Base-by-base conservation (phyloP, 1,140 invertebrate species). In the Coboldia fuscipes region DNA sequence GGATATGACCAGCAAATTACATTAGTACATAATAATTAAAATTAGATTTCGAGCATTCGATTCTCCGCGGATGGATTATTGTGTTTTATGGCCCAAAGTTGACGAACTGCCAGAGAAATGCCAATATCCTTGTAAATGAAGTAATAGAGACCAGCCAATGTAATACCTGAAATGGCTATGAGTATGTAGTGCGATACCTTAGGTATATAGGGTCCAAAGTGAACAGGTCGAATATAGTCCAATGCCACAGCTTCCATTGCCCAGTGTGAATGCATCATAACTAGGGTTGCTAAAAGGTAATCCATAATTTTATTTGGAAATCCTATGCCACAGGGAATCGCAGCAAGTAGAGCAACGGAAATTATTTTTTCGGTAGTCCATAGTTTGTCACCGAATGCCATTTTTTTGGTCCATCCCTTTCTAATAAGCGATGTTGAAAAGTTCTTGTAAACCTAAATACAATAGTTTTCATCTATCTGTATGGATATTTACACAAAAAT, bases 41-140 rank as follows among this genome's bases (percentile, higher is more conserved):
- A 24, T n/a, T 8, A 24, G 23, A n/a, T 24, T 24, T 24, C 23
- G 7, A 8, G n/a, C n/a, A n/a, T n/a, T n/a, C n/a, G n/a, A n/a
- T n/a, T n/a, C n/a, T n/a, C n/a, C n/a, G n/a, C n/a, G n/a, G n/a
- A n/a, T n/a, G n/a, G n/a, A n/a, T n/a, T n/a, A n/a, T n/a, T n/a
- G n/a, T n/a, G n/a, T 35, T 52, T 54, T 14, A 67, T 62, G 12
- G 51, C 51, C 83, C 85, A 93, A 18, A 86, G 57, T 53, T 80
- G 69, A 42, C 72, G 70, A 29, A 92, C 61, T 9, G 77, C 65
- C 43, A 75, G 74, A 23, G 67, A 67, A 37, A 93, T 61, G 19
- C 90, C 90, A 36, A 86, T 70, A 54, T 89, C 85, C 49, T 80
- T 77, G 48, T 77, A 83, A 47, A 85, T 88, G 41, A 86, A 74